Evolutionary conservation across 2,797 vertebrate species (phyloP).

Genomic region (Phyllotis vaccarum): DNA sequence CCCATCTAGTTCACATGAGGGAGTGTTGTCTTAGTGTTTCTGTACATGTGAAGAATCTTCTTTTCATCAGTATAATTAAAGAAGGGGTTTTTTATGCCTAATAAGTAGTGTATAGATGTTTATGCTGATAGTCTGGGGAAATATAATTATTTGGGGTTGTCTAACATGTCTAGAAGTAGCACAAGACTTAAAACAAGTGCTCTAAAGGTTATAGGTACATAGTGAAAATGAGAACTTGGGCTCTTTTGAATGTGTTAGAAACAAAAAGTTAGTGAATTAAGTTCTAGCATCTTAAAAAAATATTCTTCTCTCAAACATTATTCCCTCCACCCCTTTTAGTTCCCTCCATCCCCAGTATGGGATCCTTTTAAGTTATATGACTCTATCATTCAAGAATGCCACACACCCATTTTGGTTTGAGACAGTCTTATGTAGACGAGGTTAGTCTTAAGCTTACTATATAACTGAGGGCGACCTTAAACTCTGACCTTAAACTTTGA

Average conservation of each 20-base stretch:
- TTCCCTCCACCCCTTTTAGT: neutral
- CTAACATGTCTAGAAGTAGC: neutral
- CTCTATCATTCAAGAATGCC: neutral
- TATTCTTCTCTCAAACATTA: neutral
- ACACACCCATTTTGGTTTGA: neutral
- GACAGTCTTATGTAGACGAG: neutral
- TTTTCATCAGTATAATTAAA: neutral
- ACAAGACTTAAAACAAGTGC: neutral
- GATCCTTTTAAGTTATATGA: neutral
- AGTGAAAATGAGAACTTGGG: constrained; percentile 15
- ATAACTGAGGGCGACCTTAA: neutral
- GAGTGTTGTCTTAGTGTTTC: neutral
- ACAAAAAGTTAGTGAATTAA: neutral
- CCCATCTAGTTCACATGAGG: neutral
- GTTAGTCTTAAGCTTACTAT: neutral
- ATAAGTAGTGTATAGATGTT: neutral
- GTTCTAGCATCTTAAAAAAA: neutral
- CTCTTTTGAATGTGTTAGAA: neutral
- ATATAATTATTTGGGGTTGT: neutral
- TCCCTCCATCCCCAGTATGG: neutral
- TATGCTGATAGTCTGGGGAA: neutral
- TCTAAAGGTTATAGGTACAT: neutral
- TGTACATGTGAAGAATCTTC: neutral
- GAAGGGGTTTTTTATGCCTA: neutral
- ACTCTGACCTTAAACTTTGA: neutral